Conservation (phyloP, 1,140 invertebrate species). For the Papilio helenus region DNA sequence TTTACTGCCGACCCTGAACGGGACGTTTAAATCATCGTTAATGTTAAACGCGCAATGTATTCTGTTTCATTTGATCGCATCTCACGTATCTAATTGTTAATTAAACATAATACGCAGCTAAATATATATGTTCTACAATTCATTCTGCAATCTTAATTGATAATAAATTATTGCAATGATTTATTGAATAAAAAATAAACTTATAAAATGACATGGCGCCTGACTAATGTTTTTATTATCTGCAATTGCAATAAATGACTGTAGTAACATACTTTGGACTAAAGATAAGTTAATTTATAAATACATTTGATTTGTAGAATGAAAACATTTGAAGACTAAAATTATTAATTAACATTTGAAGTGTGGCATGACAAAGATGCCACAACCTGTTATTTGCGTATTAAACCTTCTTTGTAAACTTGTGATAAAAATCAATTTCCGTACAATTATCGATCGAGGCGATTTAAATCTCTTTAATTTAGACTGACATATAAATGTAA, state of each 20-base stretch:
- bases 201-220: no score
- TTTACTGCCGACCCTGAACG: conserved; percentile 40
- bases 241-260: background rate
- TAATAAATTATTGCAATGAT: background rate
- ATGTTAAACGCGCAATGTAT: conserved; percentile 31
- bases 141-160: conserved; percentile 12
- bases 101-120: conserved; percentile 35
- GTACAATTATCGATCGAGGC: background rate
- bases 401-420: background rate
- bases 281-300: no score
- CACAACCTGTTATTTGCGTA: background rate
- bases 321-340: background rate
- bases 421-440: background rate
- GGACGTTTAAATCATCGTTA: conserved; percentile 34
- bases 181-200: background rate
- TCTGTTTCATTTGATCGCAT: conserved; percentile 21
- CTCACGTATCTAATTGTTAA: conserved; percentile 35
- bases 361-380: background rate
- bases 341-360: background rate
- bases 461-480: background rate
- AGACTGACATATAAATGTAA: conserved; percentile 3
- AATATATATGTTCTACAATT: conserved; percentile 17
- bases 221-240: no score
- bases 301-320: no score
- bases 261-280: background rate